Base-by-base conservation (phyloP, 1,140 invertebrate species). In the Lepidotrigona ventralis region DNA sequence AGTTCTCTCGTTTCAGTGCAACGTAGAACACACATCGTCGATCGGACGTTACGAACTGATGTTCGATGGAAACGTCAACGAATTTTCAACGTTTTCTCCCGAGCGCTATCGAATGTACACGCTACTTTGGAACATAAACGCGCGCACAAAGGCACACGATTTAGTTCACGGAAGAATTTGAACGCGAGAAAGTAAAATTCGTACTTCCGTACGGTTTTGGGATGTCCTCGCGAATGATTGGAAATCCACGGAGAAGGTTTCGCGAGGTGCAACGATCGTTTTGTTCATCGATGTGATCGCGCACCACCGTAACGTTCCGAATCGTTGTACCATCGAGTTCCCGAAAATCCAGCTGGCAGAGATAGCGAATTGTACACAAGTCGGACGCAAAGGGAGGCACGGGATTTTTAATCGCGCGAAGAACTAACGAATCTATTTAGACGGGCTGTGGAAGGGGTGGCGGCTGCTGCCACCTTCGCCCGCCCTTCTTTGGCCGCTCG, bases 371-470 rank as follows among this genome's bases (percentile, higher is more conserved):
- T 79, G 69, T 33, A 79, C 1, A 8, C 69, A 54, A 83, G 72
- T 29, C 72, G 29, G 39, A 46, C 5, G 26, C 56, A 23, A 78
- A 83, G n/a, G n/a, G n/a, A n/a, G 75, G 81, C 46, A 66, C 54
- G 26, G 83, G 75, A 88, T 88, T 88, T 88, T 87, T 88, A 88
- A 88, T 88, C 86, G 84, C 86, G 78, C 87, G 70, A 88, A 85
- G 83, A 60, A 56, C 86, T 88, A 88, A 88, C 85, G 87, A 88
- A 88, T 88, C 87, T 82, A 88, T 85, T 88, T 88, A 88, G 87
- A 80, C 79, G 53, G 53, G 58, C 54, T 46, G 15, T 17, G 51
- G 53, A 39, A 39, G 19, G 60, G 51, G 53, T n/a, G 26, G 46
- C 46, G 39, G 17, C 60, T 17, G 8, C 53, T 46, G 21, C 17